Percentiles rank a stretch among this genome's conserved stretches.
Evolutionary conservation across 2,797 vertebrate genomes (phyloP).

Genomic region (Sardinella longiceps): DNA sequence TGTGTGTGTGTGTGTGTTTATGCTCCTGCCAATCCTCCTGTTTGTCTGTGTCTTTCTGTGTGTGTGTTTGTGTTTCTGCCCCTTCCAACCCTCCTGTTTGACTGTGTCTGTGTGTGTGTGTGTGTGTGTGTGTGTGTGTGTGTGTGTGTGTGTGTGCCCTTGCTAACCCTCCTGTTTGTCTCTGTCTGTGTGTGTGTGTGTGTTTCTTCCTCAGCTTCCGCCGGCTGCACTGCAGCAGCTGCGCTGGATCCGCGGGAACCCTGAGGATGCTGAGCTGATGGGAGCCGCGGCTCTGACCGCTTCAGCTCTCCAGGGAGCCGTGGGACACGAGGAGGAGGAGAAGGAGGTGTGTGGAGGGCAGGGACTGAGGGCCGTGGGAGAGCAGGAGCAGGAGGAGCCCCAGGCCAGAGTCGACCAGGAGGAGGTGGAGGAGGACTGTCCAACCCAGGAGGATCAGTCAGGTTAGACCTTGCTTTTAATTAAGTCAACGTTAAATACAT

Average conservation of each 20-base stretch:
- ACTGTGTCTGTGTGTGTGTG: too few species aligned
- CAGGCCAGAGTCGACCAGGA: too few species aligned
- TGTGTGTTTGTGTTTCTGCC: too few species aligned
- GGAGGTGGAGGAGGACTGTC: neutral
- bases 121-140: too few species aligned
- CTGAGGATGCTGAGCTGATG: neutral
- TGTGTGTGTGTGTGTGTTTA: too few species aligned
- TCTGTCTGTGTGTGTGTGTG: too few species aligned
- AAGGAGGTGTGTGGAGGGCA: neutral
- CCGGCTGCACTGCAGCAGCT: neutral
- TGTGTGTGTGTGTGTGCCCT: too few species aligned
- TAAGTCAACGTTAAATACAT: too few species aligned
- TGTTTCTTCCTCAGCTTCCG: neutral
- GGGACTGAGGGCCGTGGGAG: neutral
- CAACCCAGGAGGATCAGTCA: neutral
- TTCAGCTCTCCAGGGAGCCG: neutral
- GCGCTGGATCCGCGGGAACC: neutral
- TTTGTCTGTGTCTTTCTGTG: too few species aligned
- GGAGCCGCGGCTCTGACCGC: neutral
- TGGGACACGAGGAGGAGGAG: neutral
- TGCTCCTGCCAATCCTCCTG: too few species aligned
- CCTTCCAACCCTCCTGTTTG: too few species aligned
- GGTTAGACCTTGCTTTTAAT: neutral
- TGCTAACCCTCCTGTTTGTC: too few species aligned
- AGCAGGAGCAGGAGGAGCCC: neutral